phyloP scores from a whole-genome alignment of 2,113 vertebrate species.

The Thomomys bottae region DNA sequence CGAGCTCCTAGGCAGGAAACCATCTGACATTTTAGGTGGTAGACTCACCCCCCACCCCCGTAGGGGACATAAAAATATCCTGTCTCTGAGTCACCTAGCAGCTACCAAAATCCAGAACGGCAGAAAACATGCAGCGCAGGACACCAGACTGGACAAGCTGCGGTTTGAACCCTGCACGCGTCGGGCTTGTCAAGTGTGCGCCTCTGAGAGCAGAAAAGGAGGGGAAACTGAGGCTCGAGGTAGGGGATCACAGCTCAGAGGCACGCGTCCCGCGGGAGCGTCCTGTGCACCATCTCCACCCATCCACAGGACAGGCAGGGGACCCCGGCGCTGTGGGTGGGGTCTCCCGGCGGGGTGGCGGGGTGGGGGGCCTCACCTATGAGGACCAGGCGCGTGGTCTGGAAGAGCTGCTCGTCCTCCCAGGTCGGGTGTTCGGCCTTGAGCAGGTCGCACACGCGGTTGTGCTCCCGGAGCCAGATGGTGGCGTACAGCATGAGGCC shows the following conservation, averaged over 20 bases:
- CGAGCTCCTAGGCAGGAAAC: conserved; percentile 67
- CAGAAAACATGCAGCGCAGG: background rate
- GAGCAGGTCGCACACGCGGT: conserved; percentile 94
- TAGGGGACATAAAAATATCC: conserved; percentile 65
- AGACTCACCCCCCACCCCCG: background rate
- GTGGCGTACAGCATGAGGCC: conserved; percentile 93
- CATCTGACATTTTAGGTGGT: conserved; percentile 67
- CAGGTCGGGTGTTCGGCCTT: conserved; percentile 93
- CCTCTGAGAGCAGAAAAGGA: background rate
- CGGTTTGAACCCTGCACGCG: background rate
- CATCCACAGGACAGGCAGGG: background rate
- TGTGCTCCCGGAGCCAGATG: conserved; percentile 96
- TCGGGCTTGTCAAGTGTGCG: no score
- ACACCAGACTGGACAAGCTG: background rate
- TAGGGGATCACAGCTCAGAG: background rate
- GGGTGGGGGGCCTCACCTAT: conserved; percentile 88
- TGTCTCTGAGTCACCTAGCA: conserved; percentile 63
- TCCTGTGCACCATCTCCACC: no score
- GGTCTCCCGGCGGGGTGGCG: no score
- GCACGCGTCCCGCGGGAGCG: no score
- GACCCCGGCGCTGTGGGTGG: fast-evolving
- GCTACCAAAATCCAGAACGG: conserved; percentile 20
- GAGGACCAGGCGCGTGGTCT: conserved; percentile 94
- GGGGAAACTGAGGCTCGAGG: background rate
- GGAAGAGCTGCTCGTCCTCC: conserved; percentile 96